Percentiles rank a stretch among this genome's conserved stretches.
Evolutionary conservation across 2,888 invertebrate genomes (phyloP).

Genomic region (Ceraclea dissimilis): DNA sequence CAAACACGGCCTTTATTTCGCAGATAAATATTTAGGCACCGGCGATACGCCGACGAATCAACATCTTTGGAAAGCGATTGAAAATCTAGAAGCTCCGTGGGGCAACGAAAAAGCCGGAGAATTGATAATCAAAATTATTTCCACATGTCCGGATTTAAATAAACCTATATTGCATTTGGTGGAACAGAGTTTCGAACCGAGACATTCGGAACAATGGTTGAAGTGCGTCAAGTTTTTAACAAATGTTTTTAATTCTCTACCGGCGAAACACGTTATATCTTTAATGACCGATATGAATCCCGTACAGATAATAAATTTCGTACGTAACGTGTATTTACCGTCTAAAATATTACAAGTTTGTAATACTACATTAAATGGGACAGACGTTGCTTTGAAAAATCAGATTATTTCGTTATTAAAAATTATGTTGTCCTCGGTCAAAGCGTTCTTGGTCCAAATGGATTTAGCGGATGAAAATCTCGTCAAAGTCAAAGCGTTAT

Average conservation of each 20-base stretch:
- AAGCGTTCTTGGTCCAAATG: constrained; percentile 46
- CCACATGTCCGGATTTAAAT: constrained; percentile 65
- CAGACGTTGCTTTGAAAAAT: constrained; percentile 38
- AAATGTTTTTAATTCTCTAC: constrained; percentile 40
- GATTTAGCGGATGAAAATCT: constrained; percentile 29
- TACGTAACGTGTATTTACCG: constrained; percentile 46
- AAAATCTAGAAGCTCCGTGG: constrained; percentile 62
- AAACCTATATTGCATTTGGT: constrained; percentile 53
- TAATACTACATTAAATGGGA: constrained; percentile 34
- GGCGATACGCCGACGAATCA: constrained; percentile 53
- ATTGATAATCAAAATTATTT: constrained; percentile 54
- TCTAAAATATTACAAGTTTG: constrained; percentile 43
- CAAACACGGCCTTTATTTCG: constrained; percentile 69
- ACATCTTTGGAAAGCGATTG: constrained; percentile 54
- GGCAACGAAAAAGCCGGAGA: constrained; percentile 56
- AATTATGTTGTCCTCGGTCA: constrained; percentile 48
- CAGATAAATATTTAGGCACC: constrained; percentile 57
- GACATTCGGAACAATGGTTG: constrained; percentile 49
- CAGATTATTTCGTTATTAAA: constrained; percentile 47
- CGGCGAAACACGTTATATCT: constrained; percentile 43
- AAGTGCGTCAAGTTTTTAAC: constrained; percentile 42
- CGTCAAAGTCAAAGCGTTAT: constrained; percentile 34
- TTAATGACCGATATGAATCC: constrained; percentile 41
- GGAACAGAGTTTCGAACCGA: constrained; percentile 54
- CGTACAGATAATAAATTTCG: constrained; percentile 47